phyloP scores from a whole-genome alignment of 2,888 invertebrate species.

The Athalia rosae region DNA sequence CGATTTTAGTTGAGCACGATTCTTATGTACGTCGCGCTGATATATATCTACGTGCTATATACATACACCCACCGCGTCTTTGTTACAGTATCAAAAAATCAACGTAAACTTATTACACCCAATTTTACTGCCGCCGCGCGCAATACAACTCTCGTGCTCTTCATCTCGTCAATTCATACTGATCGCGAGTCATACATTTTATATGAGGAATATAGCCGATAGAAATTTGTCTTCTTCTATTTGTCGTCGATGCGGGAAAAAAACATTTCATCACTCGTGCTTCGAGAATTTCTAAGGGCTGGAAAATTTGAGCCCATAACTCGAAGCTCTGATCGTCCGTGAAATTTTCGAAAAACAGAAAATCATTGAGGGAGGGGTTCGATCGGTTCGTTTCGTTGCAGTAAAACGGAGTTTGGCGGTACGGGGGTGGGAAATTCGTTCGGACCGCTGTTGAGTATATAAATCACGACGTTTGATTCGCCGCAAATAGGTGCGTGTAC shows the following conservation, averaged over 20 bases:
- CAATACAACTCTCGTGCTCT: too few species aligned
- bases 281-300: not conserved
- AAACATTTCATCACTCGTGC: not conserved
- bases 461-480: too few species aligned
- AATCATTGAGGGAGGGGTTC: not conserved
- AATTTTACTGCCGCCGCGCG: not conserved
- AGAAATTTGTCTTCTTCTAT: not conserved
- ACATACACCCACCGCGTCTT: not conserved
- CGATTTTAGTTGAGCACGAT: constrained; percentile 26
- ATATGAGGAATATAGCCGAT: too few species aligned
- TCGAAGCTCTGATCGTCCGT: constrained; percentile 29
- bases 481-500: too few species aligned
- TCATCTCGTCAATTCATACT: too few species aligned
- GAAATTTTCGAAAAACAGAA: constrained; percentile 37
- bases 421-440: too few species aligned
- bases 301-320: constrained; percentile 28
- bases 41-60: not conserved
- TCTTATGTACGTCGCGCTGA: not conserved
- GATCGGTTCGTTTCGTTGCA: not conserved
- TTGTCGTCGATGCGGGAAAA: not conserved
- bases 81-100: constrained; percentile 6
- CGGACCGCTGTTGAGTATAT: too few species aligned
- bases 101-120: not conserved
- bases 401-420: not conserved
- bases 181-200: too few species aligned